These are phyloP conservation scores for Tonatia bakeri DNA, from an alignment of 2,113 vertebrate species.

Conservation along the genomic window DNA sequence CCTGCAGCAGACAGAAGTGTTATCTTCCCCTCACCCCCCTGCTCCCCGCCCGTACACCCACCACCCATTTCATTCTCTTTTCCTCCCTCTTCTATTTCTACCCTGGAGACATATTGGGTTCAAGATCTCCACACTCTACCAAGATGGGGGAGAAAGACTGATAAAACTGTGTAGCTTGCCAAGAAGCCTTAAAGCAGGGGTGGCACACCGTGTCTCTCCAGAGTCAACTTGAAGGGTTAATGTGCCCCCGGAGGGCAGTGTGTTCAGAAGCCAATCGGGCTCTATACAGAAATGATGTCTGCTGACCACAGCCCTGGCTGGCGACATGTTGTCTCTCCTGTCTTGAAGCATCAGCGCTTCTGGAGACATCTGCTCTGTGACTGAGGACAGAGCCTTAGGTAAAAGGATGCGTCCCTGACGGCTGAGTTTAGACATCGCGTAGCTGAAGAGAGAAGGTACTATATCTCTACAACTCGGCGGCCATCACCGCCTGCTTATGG, in stretches of 20 bases:
- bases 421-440: background rate
- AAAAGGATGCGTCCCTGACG: rapidly evolving
- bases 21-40: background rate
- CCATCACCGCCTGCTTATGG: rapidly evolving
- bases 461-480: rapidly evolving
- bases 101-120: background rate
- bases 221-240: rapidly evolving
- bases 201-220: background rate
- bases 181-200: background rate
- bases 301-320: background rate
- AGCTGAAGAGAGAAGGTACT: background rate
- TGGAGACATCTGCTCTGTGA: background rate
- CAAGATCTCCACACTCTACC: background rate
- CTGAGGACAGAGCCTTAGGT: background rate
- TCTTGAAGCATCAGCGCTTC: background rate
- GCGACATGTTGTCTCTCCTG: rapidly evolving
- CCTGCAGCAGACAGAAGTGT: rapidly evolving
- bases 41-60: too few relatives aligned
- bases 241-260: background rate
- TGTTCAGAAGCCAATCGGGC: background rate
- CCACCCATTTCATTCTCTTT: background rate
- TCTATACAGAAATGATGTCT: rapidly evolving
- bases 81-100: background rate
- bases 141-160: background rate
- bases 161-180: background rate